phyloP scores from a whole-genome alignment of 2,888 invertebrate species.

The Rhingia campestris region DNA sequence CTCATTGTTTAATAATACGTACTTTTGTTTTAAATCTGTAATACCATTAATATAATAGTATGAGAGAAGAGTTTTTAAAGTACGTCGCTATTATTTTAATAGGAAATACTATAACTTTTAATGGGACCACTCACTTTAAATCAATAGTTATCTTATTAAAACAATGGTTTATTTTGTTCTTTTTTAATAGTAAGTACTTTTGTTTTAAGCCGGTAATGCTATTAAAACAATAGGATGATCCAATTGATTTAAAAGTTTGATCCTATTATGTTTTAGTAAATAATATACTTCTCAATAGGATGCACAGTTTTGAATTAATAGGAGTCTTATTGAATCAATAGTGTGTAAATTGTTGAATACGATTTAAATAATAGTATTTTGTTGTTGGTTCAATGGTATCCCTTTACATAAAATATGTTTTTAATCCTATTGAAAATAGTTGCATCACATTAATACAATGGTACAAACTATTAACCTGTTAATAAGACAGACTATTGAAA shows the following conservation, averaged over 20 bases:
- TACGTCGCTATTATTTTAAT: too few species aligned
- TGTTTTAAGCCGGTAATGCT: background rate
- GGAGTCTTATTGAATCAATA: background rate
- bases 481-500: too few species aligned
- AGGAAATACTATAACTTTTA: background rate
- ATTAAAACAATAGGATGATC: background rate
- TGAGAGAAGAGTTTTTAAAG: too few species aligned
- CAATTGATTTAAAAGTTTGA: background rate
- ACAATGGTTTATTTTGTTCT: background rate
- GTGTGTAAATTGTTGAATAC: background rate
- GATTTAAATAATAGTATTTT: too few species aligned
- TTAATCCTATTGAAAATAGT: too few species aligned
- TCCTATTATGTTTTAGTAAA: background rate
- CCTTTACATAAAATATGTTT: too few species aligned
- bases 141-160: slow-evolving; percentile 1
- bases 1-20: background rate
- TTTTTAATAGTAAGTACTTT: background rate
- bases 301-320: background rate
- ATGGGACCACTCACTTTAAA: background rate
- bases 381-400: too few species aligned
- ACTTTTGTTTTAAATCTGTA: background rate
- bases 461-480: too few species aligned
- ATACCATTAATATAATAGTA: too few species aligned
- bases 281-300: background rate
- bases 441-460: too few species aligned